Evolutionary conservation across 1,140 invertebrate species (phyloP).

Genomic region (Pogonognathellus flavescens): DNA sequence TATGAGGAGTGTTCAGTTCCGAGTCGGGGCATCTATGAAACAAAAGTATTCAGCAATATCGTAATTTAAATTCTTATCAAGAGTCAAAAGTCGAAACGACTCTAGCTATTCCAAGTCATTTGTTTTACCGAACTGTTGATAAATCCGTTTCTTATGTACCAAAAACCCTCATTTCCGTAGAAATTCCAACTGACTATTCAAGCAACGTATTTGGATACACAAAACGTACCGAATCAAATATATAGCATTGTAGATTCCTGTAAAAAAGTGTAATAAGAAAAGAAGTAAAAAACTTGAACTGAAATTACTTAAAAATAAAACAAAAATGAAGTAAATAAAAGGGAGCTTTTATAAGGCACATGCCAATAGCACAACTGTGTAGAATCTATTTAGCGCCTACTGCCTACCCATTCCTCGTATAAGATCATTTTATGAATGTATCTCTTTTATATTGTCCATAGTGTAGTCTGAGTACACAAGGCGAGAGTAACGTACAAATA

Average conservation of each 20-base stretch:
- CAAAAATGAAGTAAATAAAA: neutral
- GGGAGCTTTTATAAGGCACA: neutral
- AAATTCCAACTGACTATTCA: conserved; percentile 4
- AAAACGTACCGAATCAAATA: neutral
- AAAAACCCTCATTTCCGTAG: neutral
- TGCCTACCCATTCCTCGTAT: no score
- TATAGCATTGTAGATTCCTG: no score
- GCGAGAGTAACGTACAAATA: conserved; percentile 24
- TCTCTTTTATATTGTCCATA: no score
- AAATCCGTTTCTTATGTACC: conserved; percentile 20
- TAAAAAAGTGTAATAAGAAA: neutral
- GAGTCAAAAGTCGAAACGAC: conserved; percentile 43
- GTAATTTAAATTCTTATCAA: conserved; percentile 49
- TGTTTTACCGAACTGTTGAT: conserved; percentile 43
- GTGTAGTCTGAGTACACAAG: neutral
- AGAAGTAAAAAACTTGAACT: conserved; percentile 22
- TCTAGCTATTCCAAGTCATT: conserved; percentile 23
- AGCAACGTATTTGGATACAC: neutral
- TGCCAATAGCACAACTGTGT: neutral
- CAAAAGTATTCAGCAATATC: conserved; percentile 34
- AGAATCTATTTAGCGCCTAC: no score
- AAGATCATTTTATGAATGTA: no score
- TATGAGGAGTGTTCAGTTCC: neutral
- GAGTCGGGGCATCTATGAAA: neutral
- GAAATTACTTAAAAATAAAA: conserved; percentile 39